Evolutionary conservation across 1,140 invertebrate genomes (phyloP), one percentile per base, ranked within the genome.

Genomic region (Dinothrombium tinctorium): DNA sequence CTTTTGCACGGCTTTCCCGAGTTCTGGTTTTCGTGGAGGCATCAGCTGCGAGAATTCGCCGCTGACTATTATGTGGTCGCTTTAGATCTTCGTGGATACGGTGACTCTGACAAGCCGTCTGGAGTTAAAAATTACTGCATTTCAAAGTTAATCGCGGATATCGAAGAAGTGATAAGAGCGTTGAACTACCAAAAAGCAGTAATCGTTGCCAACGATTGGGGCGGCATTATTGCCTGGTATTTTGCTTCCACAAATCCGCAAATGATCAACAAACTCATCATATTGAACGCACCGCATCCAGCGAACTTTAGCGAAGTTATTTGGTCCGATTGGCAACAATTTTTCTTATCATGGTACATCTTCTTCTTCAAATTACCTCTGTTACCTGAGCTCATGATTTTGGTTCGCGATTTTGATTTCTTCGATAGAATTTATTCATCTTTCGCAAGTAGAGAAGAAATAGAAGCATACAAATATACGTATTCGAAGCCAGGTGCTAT

Each of bases 1-100:
- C 51, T 62, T 29, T 25, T 63, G 7, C 62, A 64, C 53, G 62
- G 62, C n/a, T 64, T 62, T 40, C 61, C 62, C 14, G 61, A 64
- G 39, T 61, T 59, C 42, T 64, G 62, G 62, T 64, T 57, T 45
- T 59, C 60, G 0, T 64, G 62, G 62, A 48, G 59, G 44, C 47
- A 56, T 47, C 62, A 64, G 45, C 36, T 64, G 2, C 44, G 38
- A 31, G 55, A 59, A 41, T 63, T 64, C 46, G 41, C 43, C 12
- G 50, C 55, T 33, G 48, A 53, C 35, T 58, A 57, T 45, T 54
- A 58, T 17, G 70, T 76, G 4, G 42, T 43, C 8, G 74, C 76
- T 15, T 53, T 82, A 37, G 77, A 81, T 59, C 55, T 77, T 46
- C 71, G 79, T 58, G 78, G 79, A 21, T 84, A 77, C 53, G 74